Evolutionary conservation across 2,888 invertebrate species (phyloP), one percentile per base, ranked within the genome.

Genomic region (Oscheius myriophilus): DNA sequence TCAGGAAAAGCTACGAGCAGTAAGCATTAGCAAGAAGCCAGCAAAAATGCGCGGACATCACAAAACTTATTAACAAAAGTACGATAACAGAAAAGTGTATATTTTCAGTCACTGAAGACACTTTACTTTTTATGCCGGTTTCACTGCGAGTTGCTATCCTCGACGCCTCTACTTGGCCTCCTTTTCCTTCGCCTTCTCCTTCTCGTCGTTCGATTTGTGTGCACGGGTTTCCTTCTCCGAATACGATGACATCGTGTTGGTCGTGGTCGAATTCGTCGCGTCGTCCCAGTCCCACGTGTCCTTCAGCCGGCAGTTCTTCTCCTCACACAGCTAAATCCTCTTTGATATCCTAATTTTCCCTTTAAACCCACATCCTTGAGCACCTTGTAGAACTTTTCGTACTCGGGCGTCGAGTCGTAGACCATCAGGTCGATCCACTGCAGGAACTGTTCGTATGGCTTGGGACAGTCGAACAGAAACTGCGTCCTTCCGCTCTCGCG

Each of bases 271-370:
- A 3, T 69, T 64, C 12, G 72, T 72, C 52, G 72, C 79, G 26
- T 80, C 79, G 23, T 80, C 78, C 79, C 79, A 80, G 67, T 80
- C 77, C 76, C 76, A 80, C 33, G 72, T 71, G 23, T 73, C 77
- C 16, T 69, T 72, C 58, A 72, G 68, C 11, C 71, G 71, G 23
- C 73, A 57, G 25, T 67, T 54, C 26, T 69, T 71, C 46, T 78
- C 75, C 26, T 70, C 71, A 39, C 75, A 66, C 1, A 68, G 67
- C 74, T 76, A 42, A 39, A 45, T 18, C 21, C 49, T 2, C 6
- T 9, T 6, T n/a, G 3, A n/a, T 18, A 6, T 49, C 49, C 3
- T 18, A 2, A 6, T 2, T 6, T 21, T 21, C n/a, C 49, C 25
- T 16, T 59, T 6, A 11, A 0, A 43, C n/a, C 11, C n/a, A 79